phyloP scores from a whole-genome alignment of 2,797 vertebrate genomes.

The Pseudocheirus occidentalis region DNA sequence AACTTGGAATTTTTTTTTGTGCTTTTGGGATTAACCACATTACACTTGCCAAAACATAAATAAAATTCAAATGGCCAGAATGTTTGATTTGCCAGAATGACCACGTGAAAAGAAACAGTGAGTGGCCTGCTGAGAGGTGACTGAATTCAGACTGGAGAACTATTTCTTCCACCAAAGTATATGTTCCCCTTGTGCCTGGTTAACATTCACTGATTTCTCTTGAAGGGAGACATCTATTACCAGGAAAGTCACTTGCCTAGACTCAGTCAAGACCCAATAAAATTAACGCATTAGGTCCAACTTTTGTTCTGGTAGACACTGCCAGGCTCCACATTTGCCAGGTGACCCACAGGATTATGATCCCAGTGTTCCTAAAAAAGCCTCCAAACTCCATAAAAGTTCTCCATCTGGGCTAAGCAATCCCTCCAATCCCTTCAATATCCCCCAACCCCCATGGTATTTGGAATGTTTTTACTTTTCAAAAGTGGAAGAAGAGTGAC shows the following conservation, averaged over 20 bases:
- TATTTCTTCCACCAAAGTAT: constrained; percentile 63
- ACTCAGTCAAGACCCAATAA: constrained; percentile 27
- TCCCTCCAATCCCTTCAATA: neutral
- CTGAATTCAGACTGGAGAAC: constrained; percentile 44
- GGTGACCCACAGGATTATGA: constrained; percentile 14
- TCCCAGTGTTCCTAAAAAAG: neutral
- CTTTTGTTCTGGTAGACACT: neutral
- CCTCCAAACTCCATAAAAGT: neutral
- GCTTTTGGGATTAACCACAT: constrained; percentile 32
- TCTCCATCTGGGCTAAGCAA: constrained; percentile 12
- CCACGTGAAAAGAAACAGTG: constrained; percentile 63
- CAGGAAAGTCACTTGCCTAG: neutral
- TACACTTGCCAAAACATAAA: constrained; percentile 59
- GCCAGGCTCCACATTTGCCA: neutral
- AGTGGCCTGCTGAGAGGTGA: constrained; percentile 51
- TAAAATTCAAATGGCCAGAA: constrained; percentile 51
- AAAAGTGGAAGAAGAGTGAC: neutral
- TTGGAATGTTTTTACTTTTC: neutral
- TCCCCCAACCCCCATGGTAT: neutral
- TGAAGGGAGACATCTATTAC: constrained; percentile 41
- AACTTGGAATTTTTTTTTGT: constrained; percentile 46
- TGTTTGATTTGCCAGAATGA: constrained; percentile 36
- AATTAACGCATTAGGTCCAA: constrained; percentile 12
- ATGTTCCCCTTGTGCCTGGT: constrained; percentile 51
- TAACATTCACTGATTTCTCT: constrained; percentile 52